These are phyloP conservation scores for Sinocyclocheilus anophthalmus DNA, from an alignment of 2,113 vertebrate species.

Conservation along the genomic window DNA sequence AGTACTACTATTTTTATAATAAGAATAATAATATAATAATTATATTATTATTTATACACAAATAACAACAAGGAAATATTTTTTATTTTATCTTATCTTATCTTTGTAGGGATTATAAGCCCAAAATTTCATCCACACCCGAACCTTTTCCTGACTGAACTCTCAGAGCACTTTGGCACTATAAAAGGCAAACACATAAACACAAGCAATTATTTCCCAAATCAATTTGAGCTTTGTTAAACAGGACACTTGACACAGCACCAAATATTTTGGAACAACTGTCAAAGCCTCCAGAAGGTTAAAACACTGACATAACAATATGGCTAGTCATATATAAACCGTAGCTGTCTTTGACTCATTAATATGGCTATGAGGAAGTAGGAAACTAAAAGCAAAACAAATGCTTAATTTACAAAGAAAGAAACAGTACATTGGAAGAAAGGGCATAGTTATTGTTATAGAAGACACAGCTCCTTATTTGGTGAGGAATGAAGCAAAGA, in stretches of 20 bases:
- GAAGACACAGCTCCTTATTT: constrained; percentile 51
- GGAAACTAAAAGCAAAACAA: constrained; percentile 29
- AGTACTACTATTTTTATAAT: no score
- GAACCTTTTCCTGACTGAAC: not conserved
- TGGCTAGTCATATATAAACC: constrained; percentile 55
- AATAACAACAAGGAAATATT: no score
- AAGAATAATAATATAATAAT: no score
- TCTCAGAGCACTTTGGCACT: not conserved
- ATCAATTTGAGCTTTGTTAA: not conserved
- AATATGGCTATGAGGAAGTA: constrained; percentile 75
- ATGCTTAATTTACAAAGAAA: constrained; percentile 25
- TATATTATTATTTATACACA: no score
- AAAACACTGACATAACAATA: constrained; percentile 42
- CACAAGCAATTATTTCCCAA: not conserved
- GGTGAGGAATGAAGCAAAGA: constrained; percentile 17
- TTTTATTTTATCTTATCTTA: no score
- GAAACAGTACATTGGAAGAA: constrained; percentile 14
- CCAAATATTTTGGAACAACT: not conserved
- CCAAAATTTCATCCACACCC: no score
- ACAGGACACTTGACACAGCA: not conserved
- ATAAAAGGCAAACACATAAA: not conserved
- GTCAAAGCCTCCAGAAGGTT: constrained; percentile 30
- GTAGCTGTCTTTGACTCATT: constrained; percentile 68
- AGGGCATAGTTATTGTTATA: not conserved
- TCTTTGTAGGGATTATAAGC: no score